Base-by-base conservation (phyloP, 2,797 vertebrate genomes). In the Trachurus trachurus region DNA sequence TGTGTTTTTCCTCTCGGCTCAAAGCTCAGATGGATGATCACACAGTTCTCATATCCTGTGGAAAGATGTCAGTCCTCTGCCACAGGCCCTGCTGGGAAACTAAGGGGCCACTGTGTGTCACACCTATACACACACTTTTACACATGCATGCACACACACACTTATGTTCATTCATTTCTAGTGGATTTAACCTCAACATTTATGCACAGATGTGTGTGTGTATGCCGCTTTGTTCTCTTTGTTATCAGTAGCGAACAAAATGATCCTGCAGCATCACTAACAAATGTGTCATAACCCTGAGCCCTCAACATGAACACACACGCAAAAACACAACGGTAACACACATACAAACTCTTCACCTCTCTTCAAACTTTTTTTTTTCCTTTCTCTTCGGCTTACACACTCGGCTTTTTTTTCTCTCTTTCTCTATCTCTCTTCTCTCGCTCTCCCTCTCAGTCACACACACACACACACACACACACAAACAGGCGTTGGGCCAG, bases 31-130 rank as follows among this genome's bases (percentile, higher is more conserved):
- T 86, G 83, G 83, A 88, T 89, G 91, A 88, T 90, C 89, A 84
- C 87, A 91, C 85, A 84, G 83, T 85, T 88, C 80, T 92, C 89
- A 91, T 88, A 92, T 94, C 89, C 89, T 91, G 87, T 94, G 91
- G 91, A 91, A 93, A 93, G 86, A 90, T 91, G 91, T 92, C 91
- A 92, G 85, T 80, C 74, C 75, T 87, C 72, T 89, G 88, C 88
- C 84, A 91, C 84, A 83, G 90, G 66, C 71, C 60, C 68, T 86
- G 87, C 89, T 90, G 89, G 86, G 86, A 92, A 89, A 89, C 76
- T 81, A 72, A 84, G 70, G 62, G 86, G 61, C 82, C 78, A 70
- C 52, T 86, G 82, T 85, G 78, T 83, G 85, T 79, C 52, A 86
- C 80, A 81, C 56, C 56, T 66, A 67, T 7, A 71, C 61, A 59